Percentiles rank a stretch among this genome's conserved stretches.
These are phyloP conservation scores for Ochotona curzoniae DNA, from an alignment of 2,113 vertebrate species.

Conservation along the genomic window DNA sequence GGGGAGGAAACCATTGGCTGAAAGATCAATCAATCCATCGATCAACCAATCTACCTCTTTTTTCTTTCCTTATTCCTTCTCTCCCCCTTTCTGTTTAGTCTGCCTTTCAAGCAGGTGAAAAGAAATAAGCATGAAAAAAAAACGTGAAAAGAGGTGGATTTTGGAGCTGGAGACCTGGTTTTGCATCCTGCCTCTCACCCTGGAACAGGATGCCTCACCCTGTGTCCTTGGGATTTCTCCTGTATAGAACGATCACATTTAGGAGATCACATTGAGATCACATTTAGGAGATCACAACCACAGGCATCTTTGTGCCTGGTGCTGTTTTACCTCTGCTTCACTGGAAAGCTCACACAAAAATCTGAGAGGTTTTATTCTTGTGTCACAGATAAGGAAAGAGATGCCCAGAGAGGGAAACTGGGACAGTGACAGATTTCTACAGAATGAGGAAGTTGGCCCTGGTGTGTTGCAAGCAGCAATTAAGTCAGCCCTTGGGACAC, in stretches of 20 bases:
- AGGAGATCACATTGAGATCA: too few species aligned
- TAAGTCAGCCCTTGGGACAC: too few species aligned
- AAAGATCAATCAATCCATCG: too few species aligned
- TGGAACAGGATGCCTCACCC: background rate
- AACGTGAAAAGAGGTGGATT: too few species aligned
- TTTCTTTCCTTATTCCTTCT: too few species aligned
- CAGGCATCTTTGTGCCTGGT: background rate
- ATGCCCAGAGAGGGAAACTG: background rate
- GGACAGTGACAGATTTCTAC: background rate
- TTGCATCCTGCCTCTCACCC: background rate
- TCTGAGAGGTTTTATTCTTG: background rate
- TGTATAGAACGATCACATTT: background rate
- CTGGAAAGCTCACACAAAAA: background rate
- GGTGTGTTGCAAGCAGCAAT: too few species aligned
- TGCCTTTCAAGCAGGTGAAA: too few species aligned
- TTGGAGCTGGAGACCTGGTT: background rate
- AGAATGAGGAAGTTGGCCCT: background rate
- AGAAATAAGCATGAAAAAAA: too few species aligned
- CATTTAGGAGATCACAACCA: background rate
- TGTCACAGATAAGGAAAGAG: background rate
- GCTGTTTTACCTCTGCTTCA: background rate
- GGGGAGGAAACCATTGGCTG: too few species aligned
- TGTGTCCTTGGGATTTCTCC: background rate
- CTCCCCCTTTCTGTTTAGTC: too few species aligned
- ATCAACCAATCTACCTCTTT: too few species aligned